Evolutionary conservation across 1,140 invertebrate species (phyloP).

Genomic region (Drosophila sturtevanti): DNA sequence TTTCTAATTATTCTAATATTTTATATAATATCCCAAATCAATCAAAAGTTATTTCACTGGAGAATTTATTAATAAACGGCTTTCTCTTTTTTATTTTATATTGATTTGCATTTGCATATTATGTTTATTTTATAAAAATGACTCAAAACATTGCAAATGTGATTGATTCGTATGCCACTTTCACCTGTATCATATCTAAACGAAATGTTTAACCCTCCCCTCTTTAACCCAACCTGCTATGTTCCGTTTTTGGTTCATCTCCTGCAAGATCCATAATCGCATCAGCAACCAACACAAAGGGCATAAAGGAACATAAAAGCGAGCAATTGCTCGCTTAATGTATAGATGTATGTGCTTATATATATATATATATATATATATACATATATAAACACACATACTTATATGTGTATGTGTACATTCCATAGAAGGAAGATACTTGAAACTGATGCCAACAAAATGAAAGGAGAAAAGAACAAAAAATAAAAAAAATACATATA

Average conservation of each 20-base stretch:
- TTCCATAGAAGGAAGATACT: conserved; percentile 62
- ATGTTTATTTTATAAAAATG: not conserved
- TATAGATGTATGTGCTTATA: conserved; percentile 24
- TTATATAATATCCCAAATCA: too few species aligned
- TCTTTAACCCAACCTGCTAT: not conserved
- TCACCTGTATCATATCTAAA: conserved; percentile 12
- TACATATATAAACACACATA: conserved; percentile 12
- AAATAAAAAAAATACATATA: conserved; percentile 25
- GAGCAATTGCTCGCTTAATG: conserved; percentile 66
- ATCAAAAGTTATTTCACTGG: not conserved
- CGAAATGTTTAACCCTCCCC: not conserved
- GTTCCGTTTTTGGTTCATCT: not conserved
- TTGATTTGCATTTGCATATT: not conserved
- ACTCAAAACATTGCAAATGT: conserved; percentile 8
- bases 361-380: conserved; percentile 59
- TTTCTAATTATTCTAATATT: too few species aligned
- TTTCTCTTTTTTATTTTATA: not conserved
- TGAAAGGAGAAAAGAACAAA: conserved; percentile 1
- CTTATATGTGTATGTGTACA: conserved; percentile 58
- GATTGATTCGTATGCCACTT: not conserved
- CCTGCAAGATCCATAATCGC: conserved; percentile 59
- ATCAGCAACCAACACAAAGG: conserved; percentile 55
- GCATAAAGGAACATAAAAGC: conserved; percentile 60
- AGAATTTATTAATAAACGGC: not conserved
- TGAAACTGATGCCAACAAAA: conserved; percentile 49